Conservation (phyloP, 23 tunicate genomes). For the Diplosoma virens region DNA sequence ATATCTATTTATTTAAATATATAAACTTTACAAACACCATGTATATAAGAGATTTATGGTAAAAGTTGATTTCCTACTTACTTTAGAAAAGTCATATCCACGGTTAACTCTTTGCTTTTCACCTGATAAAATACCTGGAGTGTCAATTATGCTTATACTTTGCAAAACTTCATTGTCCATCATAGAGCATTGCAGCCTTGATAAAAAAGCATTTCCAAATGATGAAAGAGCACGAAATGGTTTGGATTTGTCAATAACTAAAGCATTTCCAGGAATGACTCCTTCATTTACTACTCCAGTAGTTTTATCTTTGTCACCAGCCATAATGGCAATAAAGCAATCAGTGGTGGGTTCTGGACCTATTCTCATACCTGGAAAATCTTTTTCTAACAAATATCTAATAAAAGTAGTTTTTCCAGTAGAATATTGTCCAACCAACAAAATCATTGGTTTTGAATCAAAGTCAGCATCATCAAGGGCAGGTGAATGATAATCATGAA, state of each 20-base stretch:
- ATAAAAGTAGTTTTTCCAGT: slow-evolving; percentile 99
- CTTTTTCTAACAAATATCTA: slow-evolving; percentile 88
- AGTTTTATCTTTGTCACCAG: slow-evolving; percentile 77
- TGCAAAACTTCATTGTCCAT: slow-evolving; percentile 92
- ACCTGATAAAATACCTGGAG: slow-evolving; percentile 99
- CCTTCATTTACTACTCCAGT: slow-evolving; percentile 91
- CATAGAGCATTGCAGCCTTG: slow-evolving; percentile 83
- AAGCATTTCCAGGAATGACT: slow-evolving; percentile 96
- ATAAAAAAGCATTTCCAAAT: slow-evolving; percentile 91
- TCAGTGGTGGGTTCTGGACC: slow-evolving; percentile 99
- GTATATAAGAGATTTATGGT: neutral
- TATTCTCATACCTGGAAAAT: slow-evolving; percentile 99
- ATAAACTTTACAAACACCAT: neutral
- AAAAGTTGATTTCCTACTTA: slow-evolving; percentile 22
- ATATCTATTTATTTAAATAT: neutral
- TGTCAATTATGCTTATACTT: slow-evolving; percentile 95
- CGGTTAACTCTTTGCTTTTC: slow-evolving; percentile 97
- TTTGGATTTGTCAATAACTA: slow-evolving; percentile 89
- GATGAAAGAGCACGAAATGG: slow-evolving; percentile 94
- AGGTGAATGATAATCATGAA: slow-evolving; percentile 97
- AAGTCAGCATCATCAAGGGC: slow-evolving; percentile 96
- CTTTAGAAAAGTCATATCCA: slow-evolving; percentile 97
- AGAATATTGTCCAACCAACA: slow-evolving; percentile 95
- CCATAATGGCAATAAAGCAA: slow-evolving; percentile 95
- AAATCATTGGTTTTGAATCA: slow-evolving; percentile 98